Conservation (phyloP, 2,797 vertebrate genomes). For the Ceryle rudis region DNA sequence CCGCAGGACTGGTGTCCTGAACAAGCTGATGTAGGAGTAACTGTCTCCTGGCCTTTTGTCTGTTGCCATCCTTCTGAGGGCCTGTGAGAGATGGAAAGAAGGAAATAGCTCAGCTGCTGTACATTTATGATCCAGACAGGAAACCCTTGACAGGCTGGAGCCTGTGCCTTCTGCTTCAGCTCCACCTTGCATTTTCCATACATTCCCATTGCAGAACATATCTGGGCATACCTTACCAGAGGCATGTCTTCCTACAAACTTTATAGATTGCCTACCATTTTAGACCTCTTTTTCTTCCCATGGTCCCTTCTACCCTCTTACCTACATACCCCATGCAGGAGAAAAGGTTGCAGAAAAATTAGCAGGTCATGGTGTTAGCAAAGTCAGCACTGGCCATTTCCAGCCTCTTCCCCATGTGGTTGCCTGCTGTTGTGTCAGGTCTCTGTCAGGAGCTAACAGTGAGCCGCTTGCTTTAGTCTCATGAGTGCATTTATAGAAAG, state of each 20-base stretch:
- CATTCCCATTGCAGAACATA: not conserved
- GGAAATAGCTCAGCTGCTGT: not conserved
- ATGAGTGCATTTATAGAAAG: not conserved
- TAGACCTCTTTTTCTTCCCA: not conserved
- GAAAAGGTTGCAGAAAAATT: not conserved
- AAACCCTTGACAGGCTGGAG: not conserved
- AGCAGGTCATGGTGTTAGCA: not conserved
- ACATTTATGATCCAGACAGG: not conserved
- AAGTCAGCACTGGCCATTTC: not conserved
- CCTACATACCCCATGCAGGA: accelerated
- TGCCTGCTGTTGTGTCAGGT: not conserved
- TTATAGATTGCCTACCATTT: not conserved
- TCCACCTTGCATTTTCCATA: not conserved
- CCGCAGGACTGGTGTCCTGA: conserved; percentile 81
- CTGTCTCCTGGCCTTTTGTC: conserved; percentile 57
- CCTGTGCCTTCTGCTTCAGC: not conserved
- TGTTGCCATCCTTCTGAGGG: conserved; percentile 74
- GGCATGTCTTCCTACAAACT: not conserved
- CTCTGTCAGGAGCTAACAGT: not conserved
- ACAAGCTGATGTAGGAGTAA: conserved; percentile 84
- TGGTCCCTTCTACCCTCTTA: not conserved
- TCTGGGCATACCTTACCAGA: not conserved
- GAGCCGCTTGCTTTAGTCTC: not conserved
- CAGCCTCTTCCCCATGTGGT: not conserved
- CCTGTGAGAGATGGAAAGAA: conserved; percentile 67